Percentiles rank a stretch among this genome's conserved stretches.
Conservation (phyloP, 2,113 vertebrate species). For the Noturus placidus region DNA sequence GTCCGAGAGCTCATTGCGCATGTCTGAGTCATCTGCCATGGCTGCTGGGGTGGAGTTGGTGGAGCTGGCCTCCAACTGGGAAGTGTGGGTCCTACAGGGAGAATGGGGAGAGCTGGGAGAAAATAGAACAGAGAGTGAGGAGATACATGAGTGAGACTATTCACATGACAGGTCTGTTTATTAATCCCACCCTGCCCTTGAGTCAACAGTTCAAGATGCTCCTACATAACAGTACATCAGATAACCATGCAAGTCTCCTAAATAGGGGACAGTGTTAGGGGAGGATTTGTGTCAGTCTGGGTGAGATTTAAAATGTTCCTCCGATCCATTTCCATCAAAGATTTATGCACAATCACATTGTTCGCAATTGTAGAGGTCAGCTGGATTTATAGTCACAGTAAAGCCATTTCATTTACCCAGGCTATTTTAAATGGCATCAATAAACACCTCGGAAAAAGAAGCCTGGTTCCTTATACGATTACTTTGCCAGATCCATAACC, state of each 20-base stretch:
- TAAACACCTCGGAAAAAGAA: not conserved
- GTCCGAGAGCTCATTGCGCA: constrained; percentile 99
- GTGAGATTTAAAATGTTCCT: constrained; percentile 1
- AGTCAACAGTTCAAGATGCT: not conserved
- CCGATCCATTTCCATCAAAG: not conserved
- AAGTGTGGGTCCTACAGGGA: constrained; percentile 70
- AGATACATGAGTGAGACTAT: not conserved
- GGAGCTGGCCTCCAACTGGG: constrained; percentile 68
- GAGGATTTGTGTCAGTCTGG: not conserved
- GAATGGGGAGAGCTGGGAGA: constrained; percentile 67
- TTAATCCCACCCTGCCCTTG: not conserved
- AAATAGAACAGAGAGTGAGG: constrained; percentile 12
- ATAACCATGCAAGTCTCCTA: not conserved
- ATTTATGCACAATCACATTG: not conserved
- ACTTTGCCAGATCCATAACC: not conserved
- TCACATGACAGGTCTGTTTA: not conserved
- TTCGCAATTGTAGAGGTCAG: not conserved
- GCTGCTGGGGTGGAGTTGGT: constrained; percentile 69
- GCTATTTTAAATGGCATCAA: constrained; percentile 44
- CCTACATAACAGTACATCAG: not conserved
- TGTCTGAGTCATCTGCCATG: constrained; percentile 96
- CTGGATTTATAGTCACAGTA: constrained; percentile 17
- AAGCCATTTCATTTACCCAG: constrained; percentile 30
- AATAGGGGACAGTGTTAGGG: too few species aligned
- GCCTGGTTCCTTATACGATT: not conserved